These are phyloP conservation scores for Cheilinus undulatus DNA, from an alignment of 2,113 vertebrate genomes.

Conservation along the genomic window DNA sequence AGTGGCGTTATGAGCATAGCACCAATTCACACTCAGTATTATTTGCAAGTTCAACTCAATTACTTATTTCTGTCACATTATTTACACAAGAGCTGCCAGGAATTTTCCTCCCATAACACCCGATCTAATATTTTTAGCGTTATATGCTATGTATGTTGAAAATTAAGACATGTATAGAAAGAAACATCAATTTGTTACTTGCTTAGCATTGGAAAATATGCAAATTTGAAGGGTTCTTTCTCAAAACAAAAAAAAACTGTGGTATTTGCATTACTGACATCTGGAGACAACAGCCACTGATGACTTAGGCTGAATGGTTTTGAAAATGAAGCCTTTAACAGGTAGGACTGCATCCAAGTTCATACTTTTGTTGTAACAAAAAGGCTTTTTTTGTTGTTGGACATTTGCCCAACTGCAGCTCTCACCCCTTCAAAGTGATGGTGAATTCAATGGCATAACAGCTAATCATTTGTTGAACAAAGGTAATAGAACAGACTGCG, in stretches of 20 bases:
- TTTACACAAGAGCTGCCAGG: background rate
- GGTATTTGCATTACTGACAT: background rate
- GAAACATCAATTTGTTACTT: background rate
- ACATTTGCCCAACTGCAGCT: background rate
- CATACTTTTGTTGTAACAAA: background rate
- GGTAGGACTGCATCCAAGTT: background rate
- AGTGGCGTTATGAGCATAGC: background rate
- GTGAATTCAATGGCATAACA: background rate
- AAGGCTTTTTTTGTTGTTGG: conserved; percentile 3
- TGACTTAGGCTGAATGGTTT: background rate
- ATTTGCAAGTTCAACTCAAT: background rate
- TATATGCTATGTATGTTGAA: too few species aligned
- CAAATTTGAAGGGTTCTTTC: too few species aligned
- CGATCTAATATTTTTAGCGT: too few species aligned
- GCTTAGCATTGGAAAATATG: background rate
- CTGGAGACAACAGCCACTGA: background rate
- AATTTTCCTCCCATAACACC: background rate
- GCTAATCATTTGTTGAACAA: conserved; percentile 1
- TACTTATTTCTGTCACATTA: background rate
- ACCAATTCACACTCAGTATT: background rate
- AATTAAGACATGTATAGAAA: background rate
- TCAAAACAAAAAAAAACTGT: too few species aligned
- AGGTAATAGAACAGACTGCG: background rate
- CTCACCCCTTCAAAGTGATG: background rate
- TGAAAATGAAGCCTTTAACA: background rate